phyloP scores from a whole-genome alignment of 2,888 invertebrate genomes.

The Coleophora flavipennella region DNA sequence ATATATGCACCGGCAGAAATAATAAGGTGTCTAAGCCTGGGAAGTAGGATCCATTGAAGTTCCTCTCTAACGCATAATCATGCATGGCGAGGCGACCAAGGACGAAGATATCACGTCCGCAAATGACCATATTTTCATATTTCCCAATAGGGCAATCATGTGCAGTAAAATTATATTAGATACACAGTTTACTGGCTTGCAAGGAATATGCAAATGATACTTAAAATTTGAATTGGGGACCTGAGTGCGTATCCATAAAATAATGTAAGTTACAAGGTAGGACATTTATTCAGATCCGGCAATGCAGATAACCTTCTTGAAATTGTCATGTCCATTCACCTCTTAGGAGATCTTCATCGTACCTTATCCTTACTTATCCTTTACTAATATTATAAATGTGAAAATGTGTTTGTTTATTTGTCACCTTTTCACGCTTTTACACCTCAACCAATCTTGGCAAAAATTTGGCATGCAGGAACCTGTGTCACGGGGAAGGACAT shows the following conservation, averaged over 20 bases:
- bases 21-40: no score
- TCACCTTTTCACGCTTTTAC: no score
- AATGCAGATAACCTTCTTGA: neutral
- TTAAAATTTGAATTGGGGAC: neutral
- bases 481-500: no score
- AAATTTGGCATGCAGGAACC: no score
- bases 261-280: neutral
- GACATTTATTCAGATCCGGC: neutral
- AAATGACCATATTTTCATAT: constrained; percentile 14
- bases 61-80: neutral
- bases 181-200: constrained; percentile 7
- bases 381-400: no score
- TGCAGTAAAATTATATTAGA: constrained; percentile 6
- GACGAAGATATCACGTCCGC: constrained; percentile 12
- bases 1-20: no score
- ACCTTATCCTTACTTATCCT: no score
- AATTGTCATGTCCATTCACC: no score
- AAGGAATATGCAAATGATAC: constrained; percentile 6
- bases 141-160: constrained; percentile 18
- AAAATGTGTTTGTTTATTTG: no score
- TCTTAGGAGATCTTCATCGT: no score
- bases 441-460: no score
- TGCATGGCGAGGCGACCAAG: constrained; percentile 8
- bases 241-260: neutral
- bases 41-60: no score